Evolutionary conservation across 2,113 vertebrate genomes (phyloP), one percentile per base, ranked within the genome.

Genomic region (Clarias macrocephalus): DNA sequence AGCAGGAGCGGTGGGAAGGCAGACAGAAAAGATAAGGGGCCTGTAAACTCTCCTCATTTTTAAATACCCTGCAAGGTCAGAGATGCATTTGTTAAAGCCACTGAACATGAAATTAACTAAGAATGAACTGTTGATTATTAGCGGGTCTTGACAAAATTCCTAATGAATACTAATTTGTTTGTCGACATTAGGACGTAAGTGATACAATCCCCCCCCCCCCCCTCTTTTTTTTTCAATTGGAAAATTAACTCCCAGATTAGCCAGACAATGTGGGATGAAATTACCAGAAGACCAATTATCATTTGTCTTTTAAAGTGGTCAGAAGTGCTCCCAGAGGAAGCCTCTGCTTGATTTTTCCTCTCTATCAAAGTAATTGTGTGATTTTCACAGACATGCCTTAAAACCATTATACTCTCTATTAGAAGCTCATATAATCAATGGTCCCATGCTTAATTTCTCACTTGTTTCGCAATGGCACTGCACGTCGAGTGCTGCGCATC

Each of bases 101-200:
- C 42, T 92, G 95, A 97, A 97, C 96, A 96, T 96, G 96, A 98
- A 97, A 98, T 97, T 97, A 98, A 98, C 96, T 96, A 95, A 97
- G 95, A 95, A 94, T 96, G 95, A 95, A 95, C 96, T 95, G 94
- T 94, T 96, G 94, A 95, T 95, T 96, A 94, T 97, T 97, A 96
- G 95, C 96, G 80, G 80, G 70, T 96, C 95, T 95, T 97, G 97
- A 98, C 96, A 96, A 96, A 98, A 97, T 97, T 98, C 96, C 97
- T 98, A 98, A 99, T 98, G 97, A 97, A 97, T 97, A 96, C 96
- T 97, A 97, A 98, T 98, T 97, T 95, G 96, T 96, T 97, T 97
- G 97, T 98, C 96, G 97, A 96, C 96, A 96, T 96, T 96, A 96
- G 97, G 96, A 97, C 97, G 96, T 97, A 98, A 98, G 97, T 97